phyloP scores from a whole-genome alignment of 2,113 vertebrate species.

The Alectura lathami region DNA sequence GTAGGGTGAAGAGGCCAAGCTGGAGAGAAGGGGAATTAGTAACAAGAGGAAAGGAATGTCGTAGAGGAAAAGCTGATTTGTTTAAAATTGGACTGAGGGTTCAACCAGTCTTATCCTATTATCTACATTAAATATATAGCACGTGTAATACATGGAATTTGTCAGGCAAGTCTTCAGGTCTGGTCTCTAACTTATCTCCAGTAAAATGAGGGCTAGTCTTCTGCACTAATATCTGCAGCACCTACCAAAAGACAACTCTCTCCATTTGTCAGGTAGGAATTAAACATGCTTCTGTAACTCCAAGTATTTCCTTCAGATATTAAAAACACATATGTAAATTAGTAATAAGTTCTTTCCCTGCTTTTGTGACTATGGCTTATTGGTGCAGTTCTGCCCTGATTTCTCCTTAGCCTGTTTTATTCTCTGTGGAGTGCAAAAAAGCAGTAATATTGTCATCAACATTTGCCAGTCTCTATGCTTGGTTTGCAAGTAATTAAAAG shows the following conservation, averaged over 20 bases:
- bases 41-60: background rate
- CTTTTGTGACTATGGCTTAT: background rate
- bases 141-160: background rate
- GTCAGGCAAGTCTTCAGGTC: background rate
- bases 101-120: background rate
- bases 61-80: background rate
- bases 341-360: background rate
- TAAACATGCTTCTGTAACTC: background rate
- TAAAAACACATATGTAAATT: background rate
- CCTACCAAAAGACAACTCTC: background rate
- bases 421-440: background rate
- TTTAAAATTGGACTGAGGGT: background rate
- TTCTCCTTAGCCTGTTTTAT: background rate
- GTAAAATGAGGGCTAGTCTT: background rate
- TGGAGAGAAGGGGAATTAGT: background rate
- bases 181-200: background rate
- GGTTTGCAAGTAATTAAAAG: background rate
- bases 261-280: background rate
- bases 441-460: background rate
- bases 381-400: background rate
- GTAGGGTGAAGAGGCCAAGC: background rate
- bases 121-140: background rate
- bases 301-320: background rate
- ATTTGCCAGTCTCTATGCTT: background rate
- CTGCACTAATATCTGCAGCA: background rate